These are phyloP conservation scores for Apogon talboti DNA, from an alignment of 2,797 vertebrate species.

Conservation along the genomic window DNA sequence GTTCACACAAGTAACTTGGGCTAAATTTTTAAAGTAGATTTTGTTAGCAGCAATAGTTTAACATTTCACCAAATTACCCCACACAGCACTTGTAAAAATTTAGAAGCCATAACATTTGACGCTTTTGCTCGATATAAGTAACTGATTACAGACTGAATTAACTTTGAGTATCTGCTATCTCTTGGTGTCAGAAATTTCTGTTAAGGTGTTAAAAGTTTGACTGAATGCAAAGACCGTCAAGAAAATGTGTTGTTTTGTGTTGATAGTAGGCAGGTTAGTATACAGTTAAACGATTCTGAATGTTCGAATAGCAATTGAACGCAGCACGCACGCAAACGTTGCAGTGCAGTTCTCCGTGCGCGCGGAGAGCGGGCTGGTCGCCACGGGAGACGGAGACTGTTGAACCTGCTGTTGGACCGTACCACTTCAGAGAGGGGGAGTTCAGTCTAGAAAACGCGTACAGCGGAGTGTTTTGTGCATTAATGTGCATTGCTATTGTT, in stretches of 20 bases:
- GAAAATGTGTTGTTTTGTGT: background rate
- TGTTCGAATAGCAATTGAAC: conserved; percentile 40
- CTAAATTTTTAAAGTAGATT: no score
- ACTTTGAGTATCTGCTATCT: no score
- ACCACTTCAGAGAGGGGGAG: conserved; percentile 68
- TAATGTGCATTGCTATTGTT: background rate
- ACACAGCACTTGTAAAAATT: no score
- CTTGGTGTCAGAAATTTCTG: no score
- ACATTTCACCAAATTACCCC: no score
- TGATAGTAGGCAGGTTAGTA: background rate
- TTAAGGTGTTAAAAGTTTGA: background rate
- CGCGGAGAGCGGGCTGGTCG: conserved; percentile 66
- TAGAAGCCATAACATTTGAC: no score
- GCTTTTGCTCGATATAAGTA: no score
- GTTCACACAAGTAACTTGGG: no score
- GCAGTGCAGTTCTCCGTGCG: conserved; percentile 65
- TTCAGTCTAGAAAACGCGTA: background rate
- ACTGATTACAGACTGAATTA: no score
- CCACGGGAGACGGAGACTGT: conserved; percentile 77
- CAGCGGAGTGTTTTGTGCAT: accelerated
- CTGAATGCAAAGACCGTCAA: background rate
- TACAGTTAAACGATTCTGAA: accelerated
- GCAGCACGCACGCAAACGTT: conserved; percentile 61
- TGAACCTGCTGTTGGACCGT: conserved; percentile 85
- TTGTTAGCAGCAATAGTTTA: no score